Evolutionary conservation across 2,888 invertebrate genomes (phyloP).

Genomic region (Xestia c-nigrum): DNA sequence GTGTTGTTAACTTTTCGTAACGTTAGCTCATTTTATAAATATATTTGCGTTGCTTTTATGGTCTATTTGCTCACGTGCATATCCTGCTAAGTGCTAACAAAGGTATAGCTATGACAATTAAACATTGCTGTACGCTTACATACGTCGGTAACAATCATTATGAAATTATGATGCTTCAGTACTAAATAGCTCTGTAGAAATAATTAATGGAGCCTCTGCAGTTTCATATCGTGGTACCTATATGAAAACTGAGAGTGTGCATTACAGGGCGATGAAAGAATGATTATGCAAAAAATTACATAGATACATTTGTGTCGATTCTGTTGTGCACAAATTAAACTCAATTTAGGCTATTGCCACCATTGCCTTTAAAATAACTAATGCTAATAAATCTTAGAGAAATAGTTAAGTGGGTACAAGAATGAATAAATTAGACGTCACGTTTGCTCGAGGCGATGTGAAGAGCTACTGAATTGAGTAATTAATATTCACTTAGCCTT

Average conservation of each 20-base stretch:
- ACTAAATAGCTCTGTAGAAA: background rate
- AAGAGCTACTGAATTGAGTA: background rate
- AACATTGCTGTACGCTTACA: constrained; percentile 6
- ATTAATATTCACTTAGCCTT: background rate
- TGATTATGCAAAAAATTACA: background rate
- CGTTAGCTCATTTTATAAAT: background rate
- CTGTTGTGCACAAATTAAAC: no score
- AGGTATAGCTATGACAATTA: constrained; percentile 4
- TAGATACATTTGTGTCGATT: no score
- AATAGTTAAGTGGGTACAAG: background rate
- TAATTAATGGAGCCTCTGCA: background rate
- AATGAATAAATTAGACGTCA: background rate
- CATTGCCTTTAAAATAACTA: background rate
- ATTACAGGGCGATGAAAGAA: background rate
- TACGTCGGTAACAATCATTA: background rate
- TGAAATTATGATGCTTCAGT: constrained; percentile 5
- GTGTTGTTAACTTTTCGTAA: constrained; percentile 9
- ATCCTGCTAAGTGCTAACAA: constrained; percentile 17
- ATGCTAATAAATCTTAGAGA: background rate
- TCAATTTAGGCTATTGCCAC: no score
- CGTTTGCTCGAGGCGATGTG: background rate
- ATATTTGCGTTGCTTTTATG: constrained; percentile 20
- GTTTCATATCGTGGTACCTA: no score
- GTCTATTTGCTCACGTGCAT: constrained; percentile 23
- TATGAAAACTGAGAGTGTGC: background rate